A percentile compares a stretch with the other conserved stretches of the same genome.
Conservation (phyloP, 2,888 invertebrate genomes). For the Ophion slaviceki region DNA sequence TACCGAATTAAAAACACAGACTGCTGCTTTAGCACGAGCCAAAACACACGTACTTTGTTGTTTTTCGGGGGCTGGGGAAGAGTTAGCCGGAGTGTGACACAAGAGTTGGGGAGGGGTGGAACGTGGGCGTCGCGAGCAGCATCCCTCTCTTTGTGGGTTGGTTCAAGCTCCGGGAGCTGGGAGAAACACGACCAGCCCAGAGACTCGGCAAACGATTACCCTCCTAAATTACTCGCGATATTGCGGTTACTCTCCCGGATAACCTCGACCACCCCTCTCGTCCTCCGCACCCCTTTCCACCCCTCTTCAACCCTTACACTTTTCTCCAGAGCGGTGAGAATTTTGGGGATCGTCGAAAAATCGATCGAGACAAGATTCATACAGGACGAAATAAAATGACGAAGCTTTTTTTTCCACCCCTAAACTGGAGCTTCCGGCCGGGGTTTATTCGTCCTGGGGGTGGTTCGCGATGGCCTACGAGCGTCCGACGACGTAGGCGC, state of each 20-base stretch:
- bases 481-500: conserved; percentile 15
- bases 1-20: not conserved
- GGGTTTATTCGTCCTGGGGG: not conserved
- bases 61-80: conserved; percentile 10
- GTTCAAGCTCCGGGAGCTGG: not conserved
- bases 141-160: not conserved
- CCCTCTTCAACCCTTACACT: conserved; percentile 60
- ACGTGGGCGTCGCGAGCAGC: not conserved
- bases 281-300: conserved; percentile 7
- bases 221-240: conserved; percentile 75
- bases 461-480: too few relatives aligned
- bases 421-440: conserved; percentile 53
- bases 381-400: not conserved
- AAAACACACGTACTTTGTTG: not conserved
- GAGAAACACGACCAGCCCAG: conserved; percentile 41
- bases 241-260: conserved; percentile 68
- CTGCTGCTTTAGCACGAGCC: not conserved
- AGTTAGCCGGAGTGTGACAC: not conserved
- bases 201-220: conserved; percentile 71
- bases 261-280: conserved; percentile 21
- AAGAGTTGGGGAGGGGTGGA: not conserved
- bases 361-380: not conserved
- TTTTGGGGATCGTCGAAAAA: not conserved
- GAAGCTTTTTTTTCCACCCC: not conserved
- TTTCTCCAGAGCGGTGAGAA: not conserved